phyloP scores from a whole-genome alignment of 2,888 invertebrate species.

The Hoplodrina blanda region DNA sequence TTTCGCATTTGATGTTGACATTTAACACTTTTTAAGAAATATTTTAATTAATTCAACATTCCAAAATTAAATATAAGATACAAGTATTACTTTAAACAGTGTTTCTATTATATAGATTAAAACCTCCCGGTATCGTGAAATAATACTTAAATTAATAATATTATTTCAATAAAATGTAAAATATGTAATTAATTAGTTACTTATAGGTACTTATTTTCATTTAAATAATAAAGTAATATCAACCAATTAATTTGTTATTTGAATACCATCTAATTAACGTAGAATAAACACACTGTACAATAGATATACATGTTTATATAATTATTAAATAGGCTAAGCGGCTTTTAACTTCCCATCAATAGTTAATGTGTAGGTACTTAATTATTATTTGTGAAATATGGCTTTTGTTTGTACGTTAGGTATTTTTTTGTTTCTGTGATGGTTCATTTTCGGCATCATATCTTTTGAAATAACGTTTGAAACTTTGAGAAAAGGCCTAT shows the following conservation, averaged over 20 bases:
- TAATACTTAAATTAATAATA: too few relatives aligned
- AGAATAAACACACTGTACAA: background rate
- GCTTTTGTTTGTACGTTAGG: background rate
- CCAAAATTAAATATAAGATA: too few relatives aligned
- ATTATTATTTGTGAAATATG: conserved; percentile 5
- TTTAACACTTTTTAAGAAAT: too few relatives aligned
- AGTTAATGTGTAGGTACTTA: background rate
- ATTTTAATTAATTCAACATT: too few relatives aligned
- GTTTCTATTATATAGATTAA: too few relatives aligned
- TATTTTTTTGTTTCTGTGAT: background rate
- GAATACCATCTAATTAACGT: background rate
- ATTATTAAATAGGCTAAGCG: background rate
- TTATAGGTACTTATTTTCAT: background rate
- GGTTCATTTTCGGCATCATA: background rate
- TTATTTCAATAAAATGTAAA: too few relatives aligned
- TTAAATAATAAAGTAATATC: background rate
- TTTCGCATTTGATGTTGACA: too few relatives aligned
- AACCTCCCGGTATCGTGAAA: too few relatives aligned
- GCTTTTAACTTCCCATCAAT: conserved; percentile 1
- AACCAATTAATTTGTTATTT: background rate
- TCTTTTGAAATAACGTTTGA: background rate
- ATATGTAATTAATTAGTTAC: too few relatives aligned
- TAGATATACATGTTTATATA: background rate
- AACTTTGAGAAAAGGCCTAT: background rate
- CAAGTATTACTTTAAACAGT: too few relatives aligned